Evolutionary conservation across 2,113 vertebrate species (phyloP), one percentile per base, ranked within the genome.

Genomic region (Microtus richardsoni): DNA sequence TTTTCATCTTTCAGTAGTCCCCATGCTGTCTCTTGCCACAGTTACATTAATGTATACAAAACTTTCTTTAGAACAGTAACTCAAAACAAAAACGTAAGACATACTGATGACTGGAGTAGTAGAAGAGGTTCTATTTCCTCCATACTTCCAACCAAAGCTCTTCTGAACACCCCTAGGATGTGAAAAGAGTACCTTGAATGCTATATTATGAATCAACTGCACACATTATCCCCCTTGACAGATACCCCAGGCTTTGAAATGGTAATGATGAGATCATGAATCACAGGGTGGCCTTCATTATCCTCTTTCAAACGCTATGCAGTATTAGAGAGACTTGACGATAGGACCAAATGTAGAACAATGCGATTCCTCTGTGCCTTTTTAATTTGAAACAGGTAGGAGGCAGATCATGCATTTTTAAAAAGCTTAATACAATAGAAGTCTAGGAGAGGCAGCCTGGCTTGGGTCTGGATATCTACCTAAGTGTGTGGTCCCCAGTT

Each of bases 351-450:
- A 82, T 87, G 82, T 80, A 95, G 96, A 87, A 94, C 85, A 93
- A 86, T 78, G 58, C 9, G 86, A 91, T 49, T 62, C 79, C 70
- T 24, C 78, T 92, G 77, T 68, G 39, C 30, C 47, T 92, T 95
- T 96, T 87, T n/a, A 2, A 94, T 64, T 95, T 93, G 85, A 96
- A 94, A 75, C 36, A 92, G 33, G 95, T 93, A 66, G 91, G 93
- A 94, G 88, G 95, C n/a, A 75, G 68, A 54, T 52, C 74, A 89
- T 93, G 28, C 2, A 91, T 93, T 71, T 94, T 83, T 91, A 66
- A 49, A 93, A 96, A 87, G 94, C 86, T 62, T 79, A 41, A 54
- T 33, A 68, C 95, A 80, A 70, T 44, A 89, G 78, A 83, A 22
- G 1, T 78, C 60, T 39, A 86, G 62, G 82, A 95, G 14, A 70